Evolutionary conservation across 1,140 invertebrate genomes (phyloP).

Genomic region (Pseudachorutes palmiensis): DNA sequence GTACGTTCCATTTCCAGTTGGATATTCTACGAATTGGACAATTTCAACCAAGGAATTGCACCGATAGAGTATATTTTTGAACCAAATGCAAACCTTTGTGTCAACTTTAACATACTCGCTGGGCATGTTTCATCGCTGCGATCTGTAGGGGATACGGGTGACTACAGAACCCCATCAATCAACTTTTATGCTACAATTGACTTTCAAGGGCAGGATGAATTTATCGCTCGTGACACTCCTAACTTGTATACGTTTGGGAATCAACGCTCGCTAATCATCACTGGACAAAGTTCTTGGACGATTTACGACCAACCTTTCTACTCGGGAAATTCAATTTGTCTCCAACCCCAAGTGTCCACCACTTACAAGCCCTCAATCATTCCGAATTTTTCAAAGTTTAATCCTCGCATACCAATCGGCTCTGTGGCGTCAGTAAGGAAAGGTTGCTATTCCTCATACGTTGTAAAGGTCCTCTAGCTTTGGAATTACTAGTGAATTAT

Average conservation of each 20-base stretch:
- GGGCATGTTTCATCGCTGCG: not conserved
- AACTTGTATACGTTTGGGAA: not conserved
- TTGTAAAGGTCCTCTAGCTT: not conserved
- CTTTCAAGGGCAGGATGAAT: not conserved
- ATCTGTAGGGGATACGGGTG: not conserved
- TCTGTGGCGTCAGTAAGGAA: not conserved
- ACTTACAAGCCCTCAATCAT: not conserved
- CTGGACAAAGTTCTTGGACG: not conserved
- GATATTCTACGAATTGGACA: not conserved
- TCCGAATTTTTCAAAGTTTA: not conserved
- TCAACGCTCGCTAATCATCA: conserved; percentile 1
- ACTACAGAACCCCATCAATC: not conserved
- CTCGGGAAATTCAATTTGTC: not conserved
- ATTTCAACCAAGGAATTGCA: not conserved
- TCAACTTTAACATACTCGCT: not conserved
- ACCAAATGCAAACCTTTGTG: not conserved
- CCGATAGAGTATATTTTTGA: conserved; percentile 3
- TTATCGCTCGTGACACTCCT: not conserved
- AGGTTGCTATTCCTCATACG: not conserved
- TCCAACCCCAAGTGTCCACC: not conserved
- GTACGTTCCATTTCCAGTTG: not conserved
- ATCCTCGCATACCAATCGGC: not conserved
- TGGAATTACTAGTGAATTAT: not conserved
- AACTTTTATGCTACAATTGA: not conserved
- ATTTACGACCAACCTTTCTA: not conserved